These are phyloP conservation scores for Watsonalla binaria DNA, from an alignment of 2,888 invertebrate species.

Conservation along the genomic window DNA sequence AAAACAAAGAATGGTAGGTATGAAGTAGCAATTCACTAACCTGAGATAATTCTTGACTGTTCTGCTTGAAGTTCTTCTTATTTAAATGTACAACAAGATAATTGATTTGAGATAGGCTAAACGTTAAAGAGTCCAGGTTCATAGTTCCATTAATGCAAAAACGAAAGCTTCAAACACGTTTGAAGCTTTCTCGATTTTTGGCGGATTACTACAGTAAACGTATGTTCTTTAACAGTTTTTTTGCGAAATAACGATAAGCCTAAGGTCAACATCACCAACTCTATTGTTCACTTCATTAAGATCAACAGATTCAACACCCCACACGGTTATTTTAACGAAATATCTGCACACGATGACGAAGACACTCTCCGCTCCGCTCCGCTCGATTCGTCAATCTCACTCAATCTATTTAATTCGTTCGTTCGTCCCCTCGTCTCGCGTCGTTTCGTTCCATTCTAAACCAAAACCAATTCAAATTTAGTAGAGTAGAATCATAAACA, in stretches of 20 bases:
- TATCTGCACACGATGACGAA: constrained; percentile 58
- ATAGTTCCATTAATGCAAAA: constrained; percentile 96
- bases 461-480: no score
- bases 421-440: no score
- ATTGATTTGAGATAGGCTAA: constrained; percentile 99
- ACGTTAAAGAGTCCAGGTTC: constrained; percentile 99
- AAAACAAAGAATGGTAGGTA: constrained; percentile 53
- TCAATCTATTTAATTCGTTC: no score
- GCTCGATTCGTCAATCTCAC: no score
- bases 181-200: constrained; percentile 93
- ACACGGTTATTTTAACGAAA: constrained; percentile 40
- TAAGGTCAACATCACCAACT: constrained; percentile 76
- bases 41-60: constrained; percentile 91
- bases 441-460: no score
- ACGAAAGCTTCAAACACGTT: constrained; percentile 97
- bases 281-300: constrained; percentile 59
- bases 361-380: constrained; percentile 15
- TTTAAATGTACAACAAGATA: constrained; percentile 96
- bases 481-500: no score
- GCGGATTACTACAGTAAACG: constrained; percentile 80
- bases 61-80: constrained; percentile 96
- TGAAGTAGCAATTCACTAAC: constrained; percentile 78
- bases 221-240: constrained; percentile 66
- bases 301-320: constrained; percentile 57
- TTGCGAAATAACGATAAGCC: constrained; percentile 63